Evolutionary conservation across 1,140 invertebrate species (phyloP).

Genomic region (Wiebesia pumilae): DNA sequence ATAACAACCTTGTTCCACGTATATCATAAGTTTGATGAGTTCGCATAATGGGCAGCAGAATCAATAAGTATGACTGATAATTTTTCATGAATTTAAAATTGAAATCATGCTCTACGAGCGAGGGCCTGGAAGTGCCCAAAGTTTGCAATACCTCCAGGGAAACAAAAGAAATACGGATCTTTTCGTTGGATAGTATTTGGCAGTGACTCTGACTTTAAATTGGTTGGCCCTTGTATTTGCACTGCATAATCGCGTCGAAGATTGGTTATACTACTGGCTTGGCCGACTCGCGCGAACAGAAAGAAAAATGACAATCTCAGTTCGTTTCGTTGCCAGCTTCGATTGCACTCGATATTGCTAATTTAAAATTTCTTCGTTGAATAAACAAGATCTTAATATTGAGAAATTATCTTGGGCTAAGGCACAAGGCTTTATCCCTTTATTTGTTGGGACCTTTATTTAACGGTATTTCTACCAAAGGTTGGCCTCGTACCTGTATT

Average conservation of each 20-base stretch:
- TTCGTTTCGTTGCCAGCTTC: background rate
- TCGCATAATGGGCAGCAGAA: too few relatives aligned
- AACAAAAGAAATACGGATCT: background rate
- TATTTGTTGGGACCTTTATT: too few relatives aligned
- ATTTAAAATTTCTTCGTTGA: slow-evolving; percentile 6
- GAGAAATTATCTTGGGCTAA: background rate
- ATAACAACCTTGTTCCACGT: background rate
- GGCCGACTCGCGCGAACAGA: background rate
- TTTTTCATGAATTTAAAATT: slow-evolving; percentile 5
- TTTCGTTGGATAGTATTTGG: slow-evolving; percentile 15
- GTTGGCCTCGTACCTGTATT: too few relatives aligned
- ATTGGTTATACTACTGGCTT: slow-evolving; percentile 11
- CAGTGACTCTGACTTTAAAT: slow-evolving; percentile 29
- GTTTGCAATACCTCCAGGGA: background rate
- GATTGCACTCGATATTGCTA: slow-evolving; percentile 11
- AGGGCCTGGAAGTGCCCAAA: background rate
- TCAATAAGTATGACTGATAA: background rate
- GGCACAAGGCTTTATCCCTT: too few relatives aligned
- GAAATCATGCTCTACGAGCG: background rate
- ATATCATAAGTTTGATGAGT: too few relatives aligned
- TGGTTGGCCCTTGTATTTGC: slow-evolving; percentile 27
- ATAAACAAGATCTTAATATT: background rate
- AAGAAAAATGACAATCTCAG: background rate
- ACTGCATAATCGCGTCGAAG: slow-evolving; percentile 33
- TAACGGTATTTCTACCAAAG: too few relatives aligned